phyloP scores from a whole-genome alignment of 1,140 invertebrate species.

The Drosophila ironensis region DNA sequence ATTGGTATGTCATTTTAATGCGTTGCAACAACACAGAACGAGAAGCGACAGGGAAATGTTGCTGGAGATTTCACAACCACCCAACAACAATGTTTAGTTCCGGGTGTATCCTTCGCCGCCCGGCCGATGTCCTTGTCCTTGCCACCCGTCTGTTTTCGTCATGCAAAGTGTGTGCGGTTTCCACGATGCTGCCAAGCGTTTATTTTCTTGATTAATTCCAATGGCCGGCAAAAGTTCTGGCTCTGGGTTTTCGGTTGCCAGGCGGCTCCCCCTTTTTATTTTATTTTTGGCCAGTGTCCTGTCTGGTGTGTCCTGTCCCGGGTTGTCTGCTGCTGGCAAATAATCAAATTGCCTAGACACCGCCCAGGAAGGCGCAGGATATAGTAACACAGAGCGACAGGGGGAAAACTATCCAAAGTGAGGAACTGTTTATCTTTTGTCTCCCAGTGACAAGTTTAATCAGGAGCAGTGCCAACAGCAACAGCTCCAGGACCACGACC shows the following conservation, averaged over 20 bases:
- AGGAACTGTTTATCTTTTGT: conserved; percentile 76
- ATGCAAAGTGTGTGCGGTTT: conserved; percentile 64
- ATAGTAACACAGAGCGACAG: conserved; percentile 9
- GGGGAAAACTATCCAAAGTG: conserved; percentile 38
- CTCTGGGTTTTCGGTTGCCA: conserved; percentile 51
- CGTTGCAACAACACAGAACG: conserved; percentile 42
- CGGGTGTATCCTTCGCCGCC: conserved; percentile 5
- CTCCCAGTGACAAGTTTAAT: conserved; percentile 77
- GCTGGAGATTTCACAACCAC: conserved; percentile 23
- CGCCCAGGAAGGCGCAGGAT: conserved; percentile 30
- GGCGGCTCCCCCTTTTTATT: conserved; percentile 6
- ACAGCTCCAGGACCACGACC: conserved; percentile 19
- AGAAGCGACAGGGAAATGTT: conserved; percentile 27
- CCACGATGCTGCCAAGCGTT: conserved; percentile 70
- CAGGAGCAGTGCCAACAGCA: too few species aligned
- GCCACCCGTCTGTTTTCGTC: conserved; percentile 53
- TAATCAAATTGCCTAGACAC: conserved; percentile 78
- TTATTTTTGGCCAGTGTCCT: conserved; percentile 24
- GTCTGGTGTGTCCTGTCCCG: conserved; percentile 19
- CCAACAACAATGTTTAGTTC: conserved; percentile 9
- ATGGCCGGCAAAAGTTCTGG: conserved; percentile 58
- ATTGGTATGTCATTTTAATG: conserved; percentile 79
- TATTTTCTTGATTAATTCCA: conserved; percentile 80
- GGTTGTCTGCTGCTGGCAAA: conserved; percentile 70
- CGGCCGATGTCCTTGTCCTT: conserved; percentile 30